phyloP scores from a whole-genome alignment of 2,113 vertebrate species.

The Morone saxatilis region DNA sequence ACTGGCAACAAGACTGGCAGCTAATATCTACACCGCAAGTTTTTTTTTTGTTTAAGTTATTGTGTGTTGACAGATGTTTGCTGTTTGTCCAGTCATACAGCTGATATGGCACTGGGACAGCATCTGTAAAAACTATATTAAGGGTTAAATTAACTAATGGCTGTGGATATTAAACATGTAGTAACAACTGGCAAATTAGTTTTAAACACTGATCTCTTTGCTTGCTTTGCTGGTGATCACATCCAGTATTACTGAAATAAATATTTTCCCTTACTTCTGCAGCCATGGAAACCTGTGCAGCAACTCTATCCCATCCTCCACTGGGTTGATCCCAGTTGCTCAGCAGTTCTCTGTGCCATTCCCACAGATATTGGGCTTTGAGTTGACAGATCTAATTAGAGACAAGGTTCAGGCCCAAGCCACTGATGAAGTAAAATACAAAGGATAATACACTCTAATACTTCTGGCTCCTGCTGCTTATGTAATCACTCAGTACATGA shows the following conservation, averaged over 20 bases:
- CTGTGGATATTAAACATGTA: not conserved
- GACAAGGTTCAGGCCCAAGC: constrained; percentile 53
- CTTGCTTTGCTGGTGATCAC: not conserved
- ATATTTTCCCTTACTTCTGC: not conserved
- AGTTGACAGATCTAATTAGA: constrained; percentile 79
- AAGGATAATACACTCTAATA: constrained; percentile 59
- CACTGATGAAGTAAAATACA: constrained; percentile 58
- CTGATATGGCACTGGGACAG: constrained; percentile 4
- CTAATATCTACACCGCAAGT: not conserved
- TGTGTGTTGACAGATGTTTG: constrained; percentile 22
- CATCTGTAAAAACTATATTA: constrained; percentile 4
- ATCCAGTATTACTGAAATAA: not conserved
- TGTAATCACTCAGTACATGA: constrained; percentile 49
- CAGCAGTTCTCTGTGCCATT: constrained; percentile 59
- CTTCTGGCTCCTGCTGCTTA: constrained; percentile 51
- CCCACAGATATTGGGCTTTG: constrained; percentile 70
- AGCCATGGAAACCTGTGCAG: constrained; percentile 13
- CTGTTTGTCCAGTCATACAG: constrained; percentile 24
- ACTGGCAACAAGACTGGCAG: not conserved
- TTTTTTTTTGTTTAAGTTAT: not conserved
- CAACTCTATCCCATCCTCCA: not conserved
- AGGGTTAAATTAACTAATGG: not conserved
- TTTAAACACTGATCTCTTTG: not conserved
- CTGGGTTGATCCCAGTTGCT: constrained; percentile 45
- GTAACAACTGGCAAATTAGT: not conserved